phyloP scores from a whole-genome alignment of 2,888 invertebrate genomes.

The Erannis defoliaria region DNA sequence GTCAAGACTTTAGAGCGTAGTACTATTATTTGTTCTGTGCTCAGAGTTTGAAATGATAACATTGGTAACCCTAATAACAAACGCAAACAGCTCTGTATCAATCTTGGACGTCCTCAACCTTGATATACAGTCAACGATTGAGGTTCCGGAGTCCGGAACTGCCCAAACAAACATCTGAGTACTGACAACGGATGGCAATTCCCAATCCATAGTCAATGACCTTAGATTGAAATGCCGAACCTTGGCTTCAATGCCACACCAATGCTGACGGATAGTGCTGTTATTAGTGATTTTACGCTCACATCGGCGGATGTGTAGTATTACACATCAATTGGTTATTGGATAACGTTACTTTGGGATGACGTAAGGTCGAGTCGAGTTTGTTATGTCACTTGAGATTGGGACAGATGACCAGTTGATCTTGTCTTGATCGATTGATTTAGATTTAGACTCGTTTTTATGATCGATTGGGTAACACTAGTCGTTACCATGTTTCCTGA shows the following conservation, averaged over 20 bases:
- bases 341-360: conserved; percentile 19
- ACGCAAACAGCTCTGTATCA: conserved; percentile 3
- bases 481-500: neutral
- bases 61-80: no score
- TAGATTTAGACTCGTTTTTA: neutral
- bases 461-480: neutral
- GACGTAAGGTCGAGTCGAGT: conserved; percentile 18
- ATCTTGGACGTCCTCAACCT: conserved; percentile 8
- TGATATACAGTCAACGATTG: neutral
- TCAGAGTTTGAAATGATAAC: no score
- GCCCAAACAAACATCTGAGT: neutral
- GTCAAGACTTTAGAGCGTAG: no score
- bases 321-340: conserved; percentile 15
- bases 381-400: conserved; percentile 6
- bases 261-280: conserved; percentile 12
- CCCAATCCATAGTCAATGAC: conserved; percentile 19
- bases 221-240: conserved; percentile 14
- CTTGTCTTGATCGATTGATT: neutral
- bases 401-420: neutral
- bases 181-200: conserved; percentile 11
- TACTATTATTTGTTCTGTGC: no score
- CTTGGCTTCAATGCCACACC: conserved; percentile 26
- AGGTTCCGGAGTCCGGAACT: conserved; percentile 3
- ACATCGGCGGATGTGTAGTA: conserved; percentile 14
- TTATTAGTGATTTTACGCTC: conserved; percentile 19